A percentile compares a stretch with the other conserved stretches of the same genome.
Conservation (phyloP, 1,140 invertebrate species). For the Ceratitis capitata region DNA sequence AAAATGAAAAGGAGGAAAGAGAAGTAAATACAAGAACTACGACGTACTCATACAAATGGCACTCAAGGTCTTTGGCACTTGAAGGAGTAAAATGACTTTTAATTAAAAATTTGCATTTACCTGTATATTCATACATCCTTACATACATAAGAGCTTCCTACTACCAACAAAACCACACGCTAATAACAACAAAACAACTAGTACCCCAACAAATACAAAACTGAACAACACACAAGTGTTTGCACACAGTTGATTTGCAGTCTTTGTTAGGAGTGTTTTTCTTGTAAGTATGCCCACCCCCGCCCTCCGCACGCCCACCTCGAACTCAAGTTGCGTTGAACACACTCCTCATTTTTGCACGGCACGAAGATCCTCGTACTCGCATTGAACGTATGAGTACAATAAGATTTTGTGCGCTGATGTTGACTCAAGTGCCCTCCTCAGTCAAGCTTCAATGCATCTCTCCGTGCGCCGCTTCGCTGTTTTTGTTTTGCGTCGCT, state of each 20-base stretch:
- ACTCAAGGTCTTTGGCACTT: background rate
- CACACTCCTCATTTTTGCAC: background rate
- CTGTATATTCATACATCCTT: too few species aligned
- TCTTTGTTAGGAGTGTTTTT: background rate
- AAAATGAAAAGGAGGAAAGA: background rate
- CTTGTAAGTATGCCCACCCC: background rate
- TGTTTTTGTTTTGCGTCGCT: background rate
- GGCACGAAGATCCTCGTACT: slow-evolving; percentile 14
- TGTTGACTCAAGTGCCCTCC: slow-evolving; percentile 10
- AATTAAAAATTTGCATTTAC: slow-evolving; percentile 38
- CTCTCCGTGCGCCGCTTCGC: background rate
- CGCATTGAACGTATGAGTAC: background rate
- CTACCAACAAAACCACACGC: background rate
- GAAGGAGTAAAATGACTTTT: slow-evolving; percentile 21
- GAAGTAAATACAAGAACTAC: background rate
- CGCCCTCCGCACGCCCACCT: background rate
- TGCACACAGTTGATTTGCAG: background rate
- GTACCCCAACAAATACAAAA: too few species aligned
- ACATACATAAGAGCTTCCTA: background rate
- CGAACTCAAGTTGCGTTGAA: too few species aligned
- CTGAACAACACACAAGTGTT: background rate
- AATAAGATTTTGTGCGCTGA: background rate
- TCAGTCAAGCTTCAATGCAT: background rate
- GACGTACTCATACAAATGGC: background rate
- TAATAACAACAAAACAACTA: background rate